phyloP scores from a whole-genome alignment of 2,797 vertebrate species.

The Smutsia temminckii region DNA sequence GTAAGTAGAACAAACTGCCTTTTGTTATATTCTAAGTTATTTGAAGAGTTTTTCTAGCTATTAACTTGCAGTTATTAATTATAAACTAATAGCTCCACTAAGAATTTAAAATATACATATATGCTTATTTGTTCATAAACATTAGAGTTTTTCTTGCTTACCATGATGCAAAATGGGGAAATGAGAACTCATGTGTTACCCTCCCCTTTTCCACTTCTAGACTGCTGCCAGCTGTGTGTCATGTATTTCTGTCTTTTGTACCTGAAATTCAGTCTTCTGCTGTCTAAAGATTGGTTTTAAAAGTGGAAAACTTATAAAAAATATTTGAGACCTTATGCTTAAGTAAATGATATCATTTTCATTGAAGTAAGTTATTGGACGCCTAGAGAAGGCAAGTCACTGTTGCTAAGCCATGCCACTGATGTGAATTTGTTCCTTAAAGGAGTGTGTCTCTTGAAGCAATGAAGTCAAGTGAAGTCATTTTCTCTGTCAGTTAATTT shows the following conservation, averaged over 20 bases:
- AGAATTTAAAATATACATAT: neutral
- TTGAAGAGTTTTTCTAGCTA: neutral
- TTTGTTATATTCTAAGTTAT: neutral
- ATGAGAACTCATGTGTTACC: neutral
- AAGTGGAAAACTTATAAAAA: neutral
- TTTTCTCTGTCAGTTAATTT: neutral
- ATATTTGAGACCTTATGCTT: neutral
- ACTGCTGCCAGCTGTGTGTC: neutral
- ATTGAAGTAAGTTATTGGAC: neutral
- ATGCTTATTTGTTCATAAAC: neutral
- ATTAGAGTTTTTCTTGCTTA: neutral
- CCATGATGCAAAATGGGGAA: neutral
- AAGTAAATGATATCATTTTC: neutral
- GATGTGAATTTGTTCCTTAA: neutral
- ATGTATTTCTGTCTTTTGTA: neutral
- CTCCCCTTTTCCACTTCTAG: neutral
- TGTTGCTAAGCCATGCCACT: too few species aligned
- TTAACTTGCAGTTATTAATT: neutral
- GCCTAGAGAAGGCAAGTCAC: neutral
- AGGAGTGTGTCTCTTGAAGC: neutral
- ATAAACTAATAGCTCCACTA: neutral
- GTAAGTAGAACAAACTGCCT: neutral
- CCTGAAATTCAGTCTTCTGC: neutral
- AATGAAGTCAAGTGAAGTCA: neutral
- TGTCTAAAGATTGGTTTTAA: neutral